phyloP scores from a whole-genome alignment of 2,113 vertebrate species.

The Corvus moneduloides region DNA sequence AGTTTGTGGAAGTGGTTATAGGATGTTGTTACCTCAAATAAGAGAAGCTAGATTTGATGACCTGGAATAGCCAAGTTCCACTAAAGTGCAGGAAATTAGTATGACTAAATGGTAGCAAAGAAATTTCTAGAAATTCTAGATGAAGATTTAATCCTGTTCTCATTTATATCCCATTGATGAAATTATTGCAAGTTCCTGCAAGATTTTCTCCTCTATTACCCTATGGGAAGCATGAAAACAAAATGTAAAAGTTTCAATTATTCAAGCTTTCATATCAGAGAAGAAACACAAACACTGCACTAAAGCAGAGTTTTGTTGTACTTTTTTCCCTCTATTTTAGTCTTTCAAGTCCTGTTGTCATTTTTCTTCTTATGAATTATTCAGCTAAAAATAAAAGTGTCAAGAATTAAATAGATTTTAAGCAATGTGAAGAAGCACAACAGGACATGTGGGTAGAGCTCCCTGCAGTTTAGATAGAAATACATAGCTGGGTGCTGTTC shows the following conservation, averaged over 20 bases:
- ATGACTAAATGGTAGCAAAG: background rate
- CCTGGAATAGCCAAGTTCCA: background rate
- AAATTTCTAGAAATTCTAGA: background rate
- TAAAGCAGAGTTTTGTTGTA: background rate
- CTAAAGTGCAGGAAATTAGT: background rate
- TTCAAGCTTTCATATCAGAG: background rate
- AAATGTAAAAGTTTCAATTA: background rate
- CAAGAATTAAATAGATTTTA: background rate
- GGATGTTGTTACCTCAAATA: background rate
- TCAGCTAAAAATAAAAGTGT: background rate
- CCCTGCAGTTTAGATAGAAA: background rate
- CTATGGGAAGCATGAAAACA: background rate
- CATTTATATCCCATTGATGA: background rate
- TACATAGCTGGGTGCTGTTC: background rate
- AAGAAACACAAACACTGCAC: background rate
- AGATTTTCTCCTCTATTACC: background rate
- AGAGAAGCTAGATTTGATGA: background rate
- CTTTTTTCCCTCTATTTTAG: background rate
- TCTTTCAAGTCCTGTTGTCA: background rate
- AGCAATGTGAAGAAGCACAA: background rate
- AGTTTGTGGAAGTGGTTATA: background rate
- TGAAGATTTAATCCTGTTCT: background rate
- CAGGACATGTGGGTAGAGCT: background rate
- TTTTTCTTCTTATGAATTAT: background rate
- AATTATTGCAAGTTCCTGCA: background rate